Base-by-base conservation (phyloP, 2,888 invertebrate species). In the Amblyjoppa fuscipennis region DNA sequence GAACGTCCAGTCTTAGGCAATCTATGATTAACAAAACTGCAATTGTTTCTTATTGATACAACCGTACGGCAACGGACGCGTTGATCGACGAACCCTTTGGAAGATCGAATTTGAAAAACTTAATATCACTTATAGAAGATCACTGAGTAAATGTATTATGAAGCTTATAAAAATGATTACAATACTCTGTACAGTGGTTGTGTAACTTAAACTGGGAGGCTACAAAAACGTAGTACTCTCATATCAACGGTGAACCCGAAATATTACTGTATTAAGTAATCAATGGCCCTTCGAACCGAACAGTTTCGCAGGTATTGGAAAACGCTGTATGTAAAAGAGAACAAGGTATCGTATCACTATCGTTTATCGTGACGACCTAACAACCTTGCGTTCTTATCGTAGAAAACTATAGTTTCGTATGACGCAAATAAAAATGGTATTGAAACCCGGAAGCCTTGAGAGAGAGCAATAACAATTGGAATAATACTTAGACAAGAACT, bases 1-100 rank as follows among this genome's bases (percentile, higher is more conserved):
- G 64, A 34, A 34, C 64, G 13, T 56, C 13, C 2, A 34, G 31
- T 64, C 64, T 64, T 34, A 34, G 7, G n/a, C 28, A 64, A 64
- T 16, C 31, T 16, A 64, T 64, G n/a, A 34, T 28, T 64, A 64
- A 64, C 64, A 34, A 64, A 64, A 64, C 64, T 64, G 13, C 34
- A 5, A 31, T 64, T 64, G 31, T 64, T 25, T 56, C 20, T 20
- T 6, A n/a, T 16, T 5, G 13, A 34, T 34, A 31, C 16, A 61
- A 16, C 1, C 34, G 16, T 16, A 31, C 28, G 28, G 7, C 6
- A 64, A 61, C 25, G 0, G 16, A 16, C 34, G 6, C 31, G 31
- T 64, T 34, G 6, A 5, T 64, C 64, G 34, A 64, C 16, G 45
- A 49, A 16, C 16, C 45, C 13, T 5, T 28, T n/a, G 64, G 31